These are phyloP conservation scores for Pseudococcus jackbeardsleyi DNA, from an alignment of 2,888 invertebrate species.

Conservation along the genomic window DNA sequence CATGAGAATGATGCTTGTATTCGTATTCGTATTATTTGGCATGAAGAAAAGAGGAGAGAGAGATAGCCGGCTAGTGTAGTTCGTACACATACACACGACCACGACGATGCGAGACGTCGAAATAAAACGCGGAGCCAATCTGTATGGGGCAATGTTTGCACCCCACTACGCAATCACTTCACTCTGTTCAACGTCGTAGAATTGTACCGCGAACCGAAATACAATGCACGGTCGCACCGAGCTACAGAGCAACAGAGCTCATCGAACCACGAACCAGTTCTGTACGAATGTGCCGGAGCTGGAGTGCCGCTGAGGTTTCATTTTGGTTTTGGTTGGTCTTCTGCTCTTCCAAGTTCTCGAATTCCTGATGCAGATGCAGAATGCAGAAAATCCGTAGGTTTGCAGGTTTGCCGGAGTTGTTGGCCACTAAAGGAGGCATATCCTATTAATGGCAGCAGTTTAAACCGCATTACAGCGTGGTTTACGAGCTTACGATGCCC, in stretches of 20 bases:
- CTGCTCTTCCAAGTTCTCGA: neutral
- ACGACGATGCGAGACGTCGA: neutral
- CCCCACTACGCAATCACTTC: slow-evolving; percentile 23
- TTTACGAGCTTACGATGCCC: neutral
- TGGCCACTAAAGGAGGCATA: neutral
- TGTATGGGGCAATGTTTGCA: slow-evolving; percentile 29
- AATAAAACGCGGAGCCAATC: slow-evolving; percentile 35
- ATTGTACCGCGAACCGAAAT: neutral
- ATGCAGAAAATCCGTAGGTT: neutral
- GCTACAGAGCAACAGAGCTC: neutral
- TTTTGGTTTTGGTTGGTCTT: neutral
- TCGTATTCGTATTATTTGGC: too few relatives aligned
- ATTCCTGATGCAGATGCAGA: neutral
- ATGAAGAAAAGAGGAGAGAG: neutral
- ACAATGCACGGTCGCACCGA: neutral
- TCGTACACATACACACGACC: neutral
- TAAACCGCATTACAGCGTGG: neutral
- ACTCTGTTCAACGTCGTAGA: neutral
- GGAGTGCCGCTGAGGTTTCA: neutral
- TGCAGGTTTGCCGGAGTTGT: neutral
- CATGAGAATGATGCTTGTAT: neutral
- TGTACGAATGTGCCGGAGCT: neutral
- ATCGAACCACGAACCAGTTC: slow-evolving; percentile 9
- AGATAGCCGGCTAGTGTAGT: neutral
- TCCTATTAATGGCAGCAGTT: neutral